Evolutionary conservation across 2,888 invertebrate genomes (phyloP).

Genomic region (Coenonympha glycerion): DNA sequence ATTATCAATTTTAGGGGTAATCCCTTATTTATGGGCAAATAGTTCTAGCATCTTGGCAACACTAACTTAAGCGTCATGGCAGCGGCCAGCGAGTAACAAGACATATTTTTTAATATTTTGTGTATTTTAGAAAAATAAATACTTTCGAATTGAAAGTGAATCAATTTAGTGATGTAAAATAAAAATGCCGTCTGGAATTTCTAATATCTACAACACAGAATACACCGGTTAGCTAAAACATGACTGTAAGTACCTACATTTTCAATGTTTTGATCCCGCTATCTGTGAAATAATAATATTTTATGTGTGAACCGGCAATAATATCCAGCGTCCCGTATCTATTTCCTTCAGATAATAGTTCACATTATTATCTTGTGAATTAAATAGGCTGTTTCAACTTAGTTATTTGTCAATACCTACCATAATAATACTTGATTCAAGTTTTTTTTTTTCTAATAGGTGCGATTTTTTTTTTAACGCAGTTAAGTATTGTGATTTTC

Average conservation of each 20-base stretch:
- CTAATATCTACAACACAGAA: not conserved
- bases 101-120: not conserved
- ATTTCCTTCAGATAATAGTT: slow-evolving; percentile 14
- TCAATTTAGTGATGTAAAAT: not conserved
- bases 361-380: not conserved
- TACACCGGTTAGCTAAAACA: not conserved
- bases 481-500: too few relatives aligned
- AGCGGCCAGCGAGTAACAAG: too few relatives aligned
- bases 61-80: not conserved
- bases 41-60: too few relatives aligned
- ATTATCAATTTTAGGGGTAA: too few relatives aligned
- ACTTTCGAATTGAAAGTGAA: not conserved
- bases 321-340: slow-evolving; percentile 13
- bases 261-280: not conserved
- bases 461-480: too few relatives aligned
- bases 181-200: not conserved
- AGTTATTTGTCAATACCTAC: not conserved
- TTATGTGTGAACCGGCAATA: not conserved
- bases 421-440: not conserved
- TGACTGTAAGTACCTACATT: slow-evolving; percentile 18
- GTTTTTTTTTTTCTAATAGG: too few relatives aligned
- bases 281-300: not conserved
- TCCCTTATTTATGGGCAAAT: too few relatives aligned
- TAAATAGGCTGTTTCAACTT: not conserved
- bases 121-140: not conserved